Base-by-base conservation (phyloP, 2,888 invertebrate species). In the Amphipoea oculea region DNA sequence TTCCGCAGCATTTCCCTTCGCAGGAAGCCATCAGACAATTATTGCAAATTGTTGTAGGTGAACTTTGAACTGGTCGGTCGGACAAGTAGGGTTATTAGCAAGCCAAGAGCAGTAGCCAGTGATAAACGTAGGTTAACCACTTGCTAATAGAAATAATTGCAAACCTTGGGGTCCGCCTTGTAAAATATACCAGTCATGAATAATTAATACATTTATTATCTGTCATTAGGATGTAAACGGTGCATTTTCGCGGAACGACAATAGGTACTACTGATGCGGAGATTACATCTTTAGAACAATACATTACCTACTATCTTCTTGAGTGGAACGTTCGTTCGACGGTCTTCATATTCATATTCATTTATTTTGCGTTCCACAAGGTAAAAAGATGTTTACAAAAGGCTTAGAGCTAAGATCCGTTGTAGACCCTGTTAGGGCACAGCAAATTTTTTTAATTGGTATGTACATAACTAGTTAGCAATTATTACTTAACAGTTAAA, bases 141-240 rank as follows among this genome's bases (percentile, higher is more conserved):
- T 83, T 51, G n/a, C 0, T 66, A 84, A 71, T 78, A 40, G 4
- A 66, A 6, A 23, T 78, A 84, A 84, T 84, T 67, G 78, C n/a
- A 48, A 57, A 66, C 66, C 70, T 84, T 77, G 54, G 20, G 40
- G 14, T n/a, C 1, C 2, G 14, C n/a, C 62, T 84, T 45, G 60
- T 67, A 40, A 62, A 54, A 45, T 62, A 20, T 23, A 66, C 68
- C 0, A 84, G 70, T 71, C 60, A 62, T 54, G 5, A 57, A 17
- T 68, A 80, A 29, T 48, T 29, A 57, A 54, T 40, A 51, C n/a
- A 51, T 42, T 54, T 71, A 42, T 20, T 63, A n/a, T 20, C 20
- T 54, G 40, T 48, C 54, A 40, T 48, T 76, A n/a, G 7, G 17
- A 23, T 36, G 57, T 48, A 65, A 42, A 62, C 1, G 3, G 12